These are phyloP conservation scores for Eidolon helvum DNA, from an alignment of 2,113 vertebrate genomes.

Conservation along the genomic window DNA sequence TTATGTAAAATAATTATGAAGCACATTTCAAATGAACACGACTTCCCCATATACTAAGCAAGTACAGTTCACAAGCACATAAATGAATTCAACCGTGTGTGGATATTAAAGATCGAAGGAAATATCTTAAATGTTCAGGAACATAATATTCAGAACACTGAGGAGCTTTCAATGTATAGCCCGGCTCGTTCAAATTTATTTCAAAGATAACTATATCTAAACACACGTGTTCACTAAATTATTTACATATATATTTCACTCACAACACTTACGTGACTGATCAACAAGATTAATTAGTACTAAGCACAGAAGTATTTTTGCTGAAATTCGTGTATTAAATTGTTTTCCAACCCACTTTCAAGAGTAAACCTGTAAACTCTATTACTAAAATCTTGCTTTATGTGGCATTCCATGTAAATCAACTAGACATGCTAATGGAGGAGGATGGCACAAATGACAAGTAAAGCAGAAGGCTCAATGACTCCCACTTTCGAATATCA, in stretches of 20 bases:
- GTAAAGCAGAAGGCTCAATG: neutral
- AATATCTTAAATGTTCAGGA: neutral
- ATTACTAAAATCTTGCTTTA: neutral
- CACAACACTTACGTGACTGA: neutral
- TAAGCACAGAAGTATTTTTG: neutral
- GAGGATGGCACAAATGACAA: neutral
- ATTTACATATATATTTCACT: neutral
- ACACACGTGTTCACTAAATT: slow-evolving; percentile 4
- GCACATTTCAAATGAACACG: neutral
- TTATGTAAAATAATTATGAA: neutral
- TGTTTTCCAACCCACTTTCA: neutral
- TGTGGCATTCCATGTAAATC: neutral
- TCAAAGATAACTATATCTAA: slow-evolving; percentile 18
- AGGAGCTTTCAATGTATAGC: neutral
- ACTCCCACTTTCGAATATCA: neutral
- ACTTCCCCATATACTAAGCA: slow-evolving; percentile 29
- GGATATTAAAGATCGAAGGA: neutral
- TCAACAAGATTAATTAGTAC: slow-evolving; percentile 22
- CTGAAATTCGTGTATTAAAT: neutral
- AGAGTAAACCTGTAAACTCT: neutral
- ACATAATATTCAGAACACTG: neutral
- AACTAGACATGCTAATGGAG: neutral
- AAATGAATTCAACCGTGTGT: neutral
- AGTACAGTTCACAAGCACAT: neutral
- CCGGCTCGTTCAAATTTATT: neutral